Evolutionary conservation across 2,797 vertebrate species (phyloP).

Genomic region (Microtus agrestis): DNA sequence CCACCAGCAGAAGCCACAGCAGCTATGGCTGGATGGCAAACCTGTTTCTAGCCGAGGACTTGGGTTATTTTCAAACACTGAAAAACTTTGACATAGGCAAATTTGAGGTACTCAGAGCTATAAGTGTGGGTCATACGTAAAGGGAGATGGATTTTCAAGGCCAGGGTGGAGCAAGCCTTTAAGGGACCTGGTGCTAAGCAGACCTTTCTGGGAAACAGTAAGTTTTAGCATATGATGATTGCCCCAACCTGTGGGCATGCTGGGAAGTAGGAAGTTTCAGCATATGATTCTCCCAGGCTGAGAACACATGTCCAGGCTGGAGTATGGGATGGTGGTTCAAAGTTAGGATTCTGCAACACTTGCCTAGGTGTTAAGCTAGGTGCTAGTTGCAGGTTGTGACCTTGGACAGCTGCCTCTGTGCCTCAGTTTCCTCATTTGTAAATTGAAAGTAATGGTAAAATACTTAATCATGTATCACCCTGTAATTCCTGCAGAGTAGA

Average conservation of each 20-base stretch:
- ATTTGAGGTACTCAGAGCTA: neutral
- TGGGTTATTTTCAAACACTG: neutral
- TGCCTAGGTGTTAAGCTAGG: neutral
- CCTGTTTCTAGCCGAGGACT: neutral
- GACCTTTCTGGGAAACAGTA: neutral
- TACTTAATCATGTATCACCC: too few relatives aligned
- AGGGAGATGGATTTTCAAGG: neutral
- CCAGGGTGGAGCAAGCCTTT: neutral
- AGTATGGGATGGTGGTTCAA: neutral
- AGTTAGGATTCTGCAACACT: neutral
- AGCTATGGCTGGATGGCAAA: neutral
- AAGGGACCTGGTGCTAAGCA: neutral
- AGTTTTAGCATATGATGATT: neutral
- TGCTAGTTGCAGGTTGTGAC: neutral
- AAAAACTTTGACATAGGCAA: neutral
- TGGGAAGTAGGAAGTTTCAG: neutral
- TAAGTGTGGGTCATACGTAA: neutral
- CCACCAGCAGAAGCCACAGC: accelerated
- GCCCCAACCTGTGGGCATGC: too few relatives aligned
- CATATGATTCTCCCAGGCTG: neutral
- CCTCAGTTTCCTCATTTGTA: neutral
- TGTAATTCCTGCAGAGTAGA: neutral
- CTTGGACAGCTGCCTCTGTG: neutral
- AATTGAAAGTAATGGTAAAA: neutral
- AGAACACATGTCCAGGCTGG: neutral